A percentile compares a stretch with the other conserved stretches of the same genome.
Conservation (phyloP, 2,113 vertebrate species). For the Melanerpes aurifrons region DNA sequence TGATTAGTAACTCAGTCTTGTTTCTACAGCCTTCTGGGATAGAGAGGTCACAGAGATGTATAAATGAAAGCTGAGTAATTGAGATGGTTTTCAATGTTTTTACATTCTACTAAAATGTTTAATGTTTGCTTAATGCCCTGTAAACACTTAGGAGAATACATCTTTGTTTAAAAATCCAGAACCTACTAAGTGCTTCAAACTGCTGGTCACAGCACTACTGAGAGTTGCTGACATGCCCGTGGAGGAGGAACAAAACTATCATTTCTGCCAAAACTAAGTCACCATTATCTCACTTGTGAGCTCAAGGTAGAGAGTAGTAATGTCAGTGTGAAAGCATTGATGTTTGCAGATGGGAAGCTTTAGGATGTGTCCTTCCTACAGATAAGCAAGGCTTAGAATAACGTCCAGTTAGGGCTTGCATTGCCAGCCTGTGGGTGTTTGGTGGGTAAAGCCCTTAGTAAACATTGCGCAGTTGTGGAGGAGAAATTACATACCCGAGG, state of each 20-base stretch:
- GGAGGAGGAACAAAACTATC: background rate
- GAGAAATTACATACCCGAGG: background rate
- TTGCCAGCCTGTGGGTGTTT: background rate
- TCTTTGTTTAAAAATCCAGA: conserved; percentile 40
- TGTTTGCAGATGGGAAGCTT: background rate
- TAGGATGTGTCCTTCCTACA: background rate
- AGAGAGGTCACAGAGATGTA: background rate
- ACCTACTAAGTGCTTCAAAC: conserved; percentile 10
- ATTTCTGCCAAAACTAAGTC: conserved; percentile 7
- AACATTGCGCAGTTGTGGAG: background rate
- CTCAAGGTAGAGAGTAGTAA: background rate
- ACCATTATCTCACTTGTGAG: background rate
- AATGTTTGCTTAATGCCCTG: conserved; percentile 44
- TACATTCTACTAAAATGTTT: conserved; percentile 26
- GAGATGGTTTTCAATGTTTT: conserved; percentile 21
- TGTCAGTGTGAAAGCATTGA: background rate
- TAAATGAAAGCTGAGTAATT: conserved; percentile 35
- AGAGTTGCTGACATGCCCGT: background rate
- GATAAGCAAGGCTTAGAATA: background rate
- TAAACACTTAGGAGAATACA: background rate
- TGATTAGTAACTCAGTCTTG: conserved; percentile 14
- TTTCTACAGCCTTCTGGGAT: conserved; percentile 27
- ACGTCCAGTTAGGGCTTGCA: background rate
- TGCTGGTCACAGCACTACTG: background rate
- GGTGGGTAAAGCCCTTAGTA: background rate